Evolutionary conservation across 2,888 invertebrate genomes (phyloP), one percentile per base, ranked within the genome.

Genomic region (Syrphus vitripennis): DNA sequence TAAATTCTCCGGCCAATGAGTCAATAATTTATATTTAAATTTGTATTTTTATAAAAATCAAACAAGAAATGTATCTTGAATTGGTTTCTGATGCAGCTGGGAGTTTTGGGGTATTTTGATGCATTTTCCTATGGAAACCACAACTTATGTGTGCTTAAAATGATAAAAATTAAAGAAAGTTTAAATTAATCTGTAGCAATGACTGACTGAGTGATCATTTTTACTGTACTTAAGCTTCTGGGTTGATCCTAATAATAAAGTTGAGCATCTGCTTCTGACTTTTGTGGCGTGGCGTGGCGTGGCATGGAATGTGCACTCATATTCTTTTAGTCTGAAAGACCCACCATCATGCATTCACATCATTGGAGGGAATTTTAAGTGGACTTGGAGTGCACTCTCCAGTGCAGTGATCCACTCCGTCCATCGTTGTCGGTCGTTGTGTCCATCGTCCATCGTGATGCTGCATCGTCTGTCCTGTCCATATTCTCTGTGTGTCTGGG

Each of bases 11-110:
- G 81, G 72, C 82, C 86, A 86, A 82, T 86, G 86, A 86, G 86
- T 86, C 86, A 86, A 86, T 86, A 82, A 82, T 86, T 86, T 86
- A 86, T 65, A 86, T 78, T 86, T 86, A 86, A 61, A 77, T 72
- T 77, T 84, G 67, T 67, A 67, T 75, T 65, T 57, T 45, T 16
- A 14, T 4, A 40, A 26, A 59, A 57, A 24, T 34, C 9, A 16
- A 19, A 57, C 1, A 16, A 57, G 1, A 24, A 24, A 31, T 78
- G 67, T 74, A 63, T 83, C 72, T 75, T 45, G 24, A 26, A 16
- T 24, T 6, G 9, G 19, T 48, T n/a, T 31, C 1, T 21, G 45
- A 21, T 50, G 65, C 63, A 57, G 65, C 48, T 67, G 71, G 80
- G 9, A 65, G 40, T 63, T 79, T 69, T 40, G 45, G 77, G 31